Evolutionary conservation across 2,113 vertebrate genomes (phyloP).

Genomic region (Limanda limanda): DNA sequence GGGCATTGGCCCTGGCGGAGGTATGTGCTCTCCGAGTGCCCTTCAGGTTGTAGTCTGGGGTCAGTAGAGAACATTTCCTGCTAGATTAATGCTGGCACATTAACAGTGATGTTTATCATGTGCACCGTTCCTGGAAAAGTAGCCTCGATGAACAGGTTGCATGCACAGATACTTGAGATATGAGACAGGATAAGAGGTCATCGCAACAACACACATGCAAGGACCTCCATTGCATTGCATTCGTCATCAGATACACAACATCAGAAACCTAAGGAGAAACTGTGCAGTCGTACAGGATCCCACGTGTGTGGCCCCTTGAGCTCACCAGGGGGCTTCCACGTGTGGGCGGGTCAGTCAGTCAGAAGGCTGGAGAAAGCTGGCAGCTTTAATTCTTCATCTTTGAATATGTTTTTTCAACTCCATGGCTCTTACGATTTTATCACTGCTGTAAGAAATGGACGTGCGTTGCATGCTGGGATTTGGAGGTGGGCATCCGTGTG

Average conservation of each 20-base stretch:
- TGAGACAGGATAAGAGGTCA: too few relatives aligned
- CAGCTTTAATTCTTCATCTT: slow-evolving; percentile 67
- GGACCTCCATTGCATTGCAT: too few relatives aligned
- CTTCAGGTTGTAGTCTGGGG: background rate
- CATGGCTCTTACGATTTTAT: slow-evolving; percentile 79
- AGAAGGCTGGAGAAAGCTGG: slow-evolving; percentile 63
- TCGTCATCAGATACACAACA: too few relatives aligned
- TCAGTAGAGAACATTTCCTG: background rate
- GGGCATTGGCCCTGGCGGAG: too few relatives aligned
- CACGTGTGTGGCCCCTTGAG: slow-evolving; percentile 41
- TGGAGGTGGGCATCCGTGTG: slow-evolving; percentile 4
- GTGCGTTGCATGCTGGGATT: slow-evolving; percentile 15
- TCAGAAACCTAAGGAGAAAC: too few relatives aligned
- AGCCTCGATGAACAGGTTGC: background rate
- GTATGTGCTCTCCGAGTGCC: background rate
- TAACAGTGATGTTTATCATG: background rate
- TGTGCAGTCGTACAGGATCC: background rate
- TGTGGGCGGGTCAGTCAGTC: slow-evolving; percentile 56
- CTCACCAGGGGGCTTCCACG: slow-evolving; percentile 37
- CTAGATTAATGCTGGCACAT: background rate
- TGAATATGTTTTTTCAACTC: slow-evolving; percentile 62
- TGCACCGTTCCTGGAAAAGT: background rate
- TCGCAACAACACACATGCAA: too few relatives aligned
- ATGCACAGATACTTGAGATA: background rate
- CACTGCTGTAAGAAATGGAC: slow-evolving; percentile 45